These are phyloP conservation scores for Gymnocephalus cernua DNA, from an alignment of 2,113 vertebrate species.

Conservation along the genomic window DNA sequence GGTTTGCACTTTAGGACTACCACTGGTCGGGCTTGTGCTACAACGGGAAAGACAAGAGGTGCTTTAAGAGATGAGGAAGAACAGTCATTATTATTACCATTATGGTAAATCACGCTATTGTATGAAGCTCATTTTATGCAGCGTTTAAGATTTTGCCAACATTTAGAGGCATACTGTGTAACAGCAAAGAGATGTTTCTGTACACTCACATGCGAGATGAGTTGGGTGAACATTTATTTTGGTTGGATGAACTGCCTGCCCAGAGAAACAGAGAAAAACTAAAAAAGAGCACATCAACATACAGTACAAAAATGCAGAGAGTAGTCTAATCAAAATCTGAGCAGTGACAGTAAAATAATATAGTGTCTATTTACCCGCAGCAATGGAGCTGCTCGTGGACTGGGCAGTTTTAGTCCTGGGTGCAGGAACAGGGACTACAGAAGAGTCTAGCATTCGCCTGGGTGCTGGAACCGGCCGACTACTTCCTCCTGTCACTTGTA, in stretches of 20 bases:
- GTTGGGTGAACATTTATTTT: slow-evolving; percentile 8
- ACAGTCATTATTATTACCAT: not conserved
- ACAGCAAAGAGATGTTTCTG: not conserved
- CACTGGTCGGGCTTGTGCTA: slow-evolving; percentile 5
- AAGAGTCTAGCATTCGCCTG: not conserved
- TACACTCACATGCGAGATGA: slow-evolving; percentile 59
- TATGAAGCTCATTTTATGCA: not conserved
- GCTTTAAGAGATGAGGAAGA: not conserved
- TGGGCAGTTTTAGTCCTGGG: slow-evolving; percentile 32
- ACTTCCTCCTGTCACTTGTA: slow-evolving; percentile 9
- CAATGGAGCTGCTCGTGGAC: slow-evolving; percentile 2
- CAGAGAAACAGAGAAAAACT: slow-evolving; percentile 19
- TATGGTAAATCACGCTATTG: not conserved
- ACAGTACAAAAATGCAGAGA: not conserved
- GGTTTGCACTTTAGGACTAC: slow-evolving; percentile 71
- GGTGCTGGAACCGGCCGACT: slow-evolving; percentile 50
- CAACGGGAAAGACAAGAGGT: not conserved
- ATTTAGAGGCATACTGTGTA: not conserved
- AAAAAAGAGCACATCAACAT: not conserved
- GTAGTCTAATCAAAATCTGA: not conserved
- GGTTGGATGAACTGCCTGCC: slow-evolving; percentile 29
- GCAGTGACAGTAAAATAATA: not conserved
- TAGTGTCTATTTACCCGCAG: slow-evolving; percentile 55
- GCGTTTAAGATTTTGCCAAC: not conserved
- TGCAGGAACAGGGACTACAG: slow-evolving; percentile 35